phyloP scores from a whole-genome alignment of 2,113 vertebrate species.

The Scomber scombrus region DNA sequence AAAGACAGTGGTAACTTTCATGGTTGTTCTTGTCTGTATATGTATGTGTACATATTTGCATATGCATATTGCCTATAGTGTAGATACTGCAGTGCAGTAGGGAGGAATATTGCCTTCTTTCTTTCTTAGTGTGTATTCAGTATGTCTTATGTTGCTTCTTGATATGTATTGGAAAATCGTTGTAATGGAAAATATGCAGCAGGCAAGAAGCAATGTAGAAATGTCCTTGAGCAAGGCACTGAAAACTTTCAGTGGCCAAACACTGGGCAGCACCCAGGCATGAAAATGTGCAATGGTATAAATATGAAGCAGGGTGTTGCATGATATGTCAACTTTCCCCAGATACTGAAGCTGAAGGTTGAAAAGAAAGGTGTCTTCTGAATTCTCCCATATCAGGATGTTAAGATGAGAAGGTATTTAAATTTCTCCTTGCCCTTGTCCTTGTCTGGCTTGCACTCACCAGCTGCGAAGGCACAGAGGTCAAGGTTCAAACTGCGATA shows the following conservation, averaged over 20 bases:
- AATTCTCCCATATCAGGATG: constrained; percentile 13
- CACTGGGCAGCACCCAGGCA: not conserved
- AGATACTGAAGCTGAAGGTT: constrained; percentile 46
- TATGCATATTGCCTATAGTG: not conserved
- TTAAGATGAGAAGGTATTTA: constrained; percentile 53
- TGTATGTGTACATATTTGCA: not conserved
- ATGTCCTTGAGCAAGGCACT: constrained; percentile 62
- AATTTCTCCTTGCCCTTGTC: constrained; percentile 48
- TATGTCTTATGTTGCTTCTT: not conserved
- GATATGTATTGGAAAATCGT: not conserved
- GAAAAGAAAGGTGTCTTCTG: constrained; percentile 29
- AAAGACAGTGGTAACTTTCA: too few species aligned
- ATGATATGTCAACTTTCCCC: constrained; percentile 42
- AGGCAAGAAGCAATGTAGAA: constrained; percentile 10
- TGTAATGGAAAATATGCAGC: not conserved
- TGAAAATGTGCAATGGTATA: constrained; percentile 49
- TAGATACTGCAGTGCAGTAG: not conserved
- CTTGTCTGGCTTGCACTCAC: constrained; percentile 39
- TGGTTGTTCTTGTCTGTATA: not conserved
- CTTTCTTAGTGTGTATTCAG: not conserved
- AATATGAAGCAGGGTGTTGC: constrained; percentile 59
- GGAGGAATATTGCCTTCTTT: not conserved
- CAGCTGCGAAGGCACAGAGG: constrained; percentile 62
- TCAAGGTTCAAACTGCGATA: constrained; percentile 72
- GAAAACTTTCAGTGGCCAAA: constrained; percentile 11